These are phyloP conservation scores for Chloromyia formosa DNA, from an alignment of 2,888 invertebrate genomes.

Conservation along the genomic window DNA sequence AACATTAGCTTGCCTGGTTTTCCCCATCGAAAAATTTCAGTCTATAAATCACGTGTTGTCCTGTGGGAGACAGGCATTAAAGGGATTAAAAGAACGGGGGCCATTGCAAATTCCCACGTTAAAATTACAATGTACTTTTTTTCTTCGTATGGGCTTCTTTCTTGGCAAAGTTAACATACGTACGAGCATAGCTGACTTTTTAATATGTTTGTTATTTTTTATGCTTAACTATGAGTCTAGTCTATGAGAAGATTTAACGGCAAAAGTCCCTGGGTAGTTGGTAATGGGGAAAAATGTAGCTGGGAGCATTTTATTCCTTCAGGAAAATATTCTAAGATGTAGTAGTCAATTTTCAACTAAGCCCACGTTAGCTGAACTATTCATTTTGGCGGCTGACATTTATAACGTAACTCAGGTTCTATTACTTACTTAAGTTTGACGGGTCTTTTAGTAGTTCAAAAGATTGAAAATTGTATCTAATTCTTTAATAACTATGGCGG, in stretches of 20 bases:
- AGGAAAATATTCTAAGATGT: not conserved
- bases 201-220: not conserved
- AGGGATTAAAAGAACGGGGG: conserved; percentile 25
- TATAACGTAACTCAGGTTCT: too few species aligned
- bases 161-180: not conserved
- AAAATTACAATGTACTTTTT: conserved; percentile 18
- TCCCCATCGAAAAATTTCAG: conserved; percentile 8
- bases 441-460: too few species aligned
- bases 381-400: too few species aligned
- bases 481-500: too few species aligned
- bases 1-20: conserved; percentile 7
- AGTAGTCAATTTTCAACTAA: too few species aligned
- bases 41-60: conserved; percentile 29
- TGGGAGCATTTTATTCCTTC: not conserved
- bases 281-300: not conserved
- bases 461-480: too few species aligned
- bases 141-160: not conserved
- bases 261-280: conserved; percentile 17
- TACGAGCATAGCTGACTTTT: not conserved
- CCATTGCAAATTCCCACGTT: conserved; percentile 26
- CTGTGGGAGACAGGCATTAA: conserved; percentile 36
- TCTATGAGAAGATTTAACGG: conserved; percentile 24
- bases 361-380: too few species aligned
- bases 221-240: not conserved
- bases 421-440: too few species aligned